Percentiles rank a stretch among this genome's conserved stretches.
phyloP scores from a whole-genome alignment of 2,888 invertebrate species.

The Pyrochroa serraticornis region DNA sequence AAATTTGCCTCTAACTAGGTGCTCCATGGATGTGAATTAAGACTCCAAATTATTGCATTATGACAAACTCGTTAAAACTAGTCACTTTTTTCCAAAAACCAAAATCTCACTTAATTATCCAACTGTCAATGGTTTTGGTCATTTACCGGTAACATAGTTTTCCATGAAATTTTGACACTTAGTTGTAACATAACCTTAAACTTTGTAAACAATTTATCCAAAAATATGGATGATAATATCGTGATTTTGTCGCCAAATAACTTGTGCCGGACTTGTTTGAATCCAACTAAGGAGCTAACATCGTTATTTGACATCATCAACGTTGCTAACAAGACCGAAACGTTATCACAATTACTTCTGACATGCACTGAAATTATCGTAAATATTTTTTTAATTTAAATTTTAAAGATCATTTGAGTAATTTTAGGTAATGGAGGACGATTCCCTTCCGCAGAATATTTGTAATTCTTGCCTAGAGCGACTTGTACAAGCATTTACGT shows the following conservation, averaged over 20 bases:
- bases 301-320: slow-evolving; percentile 37
- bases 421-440: slow-evolving; percentile 38
- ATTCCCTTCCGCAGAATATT: slow-evolving; percentile 41
- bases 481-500: slow-evolving; percentile 40
- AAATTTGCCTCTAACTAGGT: slow-evolving; percentile 48
- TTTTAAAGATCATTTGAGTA: not conserved
- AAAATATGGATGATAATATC: no score
- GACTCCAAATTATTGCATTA: no score
- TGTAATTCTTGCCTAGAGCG: slow-evolving; percentile 42
- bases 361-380: slow-evolving; percentile 41
- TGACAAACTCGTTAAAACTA: no score
- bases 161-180: no score
- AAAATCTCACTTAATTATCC: no score
- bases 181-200: no score
- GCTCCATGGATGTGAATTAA: slow-evolving; percentile 41
- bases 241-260: slow-evolving; percentile 8
- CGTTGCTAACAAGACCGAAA: slow-evolving; percentile 31
- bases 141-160: no score
- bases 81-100: no score
- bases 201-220: no score
- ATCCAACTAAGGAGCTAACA: slow-evolving; percentile 27
- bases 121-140: no score
- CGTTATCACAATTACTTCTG: slow-evolving; percentile 35
- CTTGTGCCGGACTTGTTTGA: slow-evolving; percentile 42
- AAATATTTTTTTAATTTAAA: slow-evolving; percentile 12